phyloP scores from a whole-genome alignment of 2,888 invertebrate genomes.

The Carterocephalus palaemon region DNA sequence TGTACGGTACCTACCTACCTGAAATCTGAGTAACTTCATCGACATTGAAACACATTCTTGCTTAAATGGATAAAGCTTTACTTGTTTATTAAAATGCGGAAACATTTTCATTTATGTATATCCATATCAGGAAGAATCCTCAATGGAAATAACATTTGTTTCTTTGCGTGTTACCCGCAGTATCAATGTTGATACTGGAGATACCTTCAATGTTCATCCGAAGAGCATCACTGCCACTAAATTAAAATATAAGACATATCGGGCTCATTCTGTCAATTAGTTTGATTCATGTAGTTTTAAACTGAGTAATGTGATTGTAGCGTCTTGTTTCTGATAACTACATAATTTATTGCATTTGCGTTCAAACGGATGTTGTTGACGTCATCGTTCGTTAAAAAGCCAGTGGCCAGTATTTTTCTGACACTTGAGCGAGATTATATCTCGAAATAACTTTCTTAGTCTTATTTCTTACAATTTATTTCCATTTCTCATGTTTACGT shows the following conservation, averaged over 20 bases:
- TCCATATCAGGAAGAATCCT: no score
- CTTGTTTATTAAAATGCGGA: no score
- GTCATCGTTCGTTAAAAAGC: not conserved
- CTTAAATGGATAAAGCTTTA: no score
- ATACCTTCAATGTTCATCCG: no score
- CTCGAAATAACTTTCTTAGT: not conserved
- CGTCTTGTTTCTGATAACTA: constrained; percentile 17
- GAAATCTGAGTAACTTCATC: no score
- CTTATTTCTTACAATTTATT: not conserved
- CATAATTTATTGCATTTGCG: constrained; percentile 15
- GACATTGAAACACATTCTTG: no score
- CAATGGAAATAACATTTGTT: no score
- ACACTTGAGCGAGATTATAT: not conserved
- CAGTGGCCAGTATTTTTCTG: constrained; percentile 1
- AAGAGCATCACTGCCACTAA: constrained; percentile 1
- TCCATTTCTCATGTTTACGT: no score
- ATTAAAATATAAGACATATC: constrained; percentile 13
- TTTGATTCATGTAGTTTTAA: constrained; percentile 22
- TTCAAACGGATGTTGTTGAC: constrained; percentile 15
- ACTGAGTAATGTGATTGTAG: constrained; percentile 19
- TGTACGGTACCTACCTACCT: no score
- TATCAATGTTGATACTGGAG: no score
- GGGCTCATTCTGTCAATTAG: constrained; percentile 22
- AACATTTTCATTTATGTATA: no score
- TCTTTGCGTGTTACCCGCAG: no score